Evolutionary conservation across 2,797 vertebrate genomes (phyloP).

Genomic region (Spheniscus humboldti): DNA sequence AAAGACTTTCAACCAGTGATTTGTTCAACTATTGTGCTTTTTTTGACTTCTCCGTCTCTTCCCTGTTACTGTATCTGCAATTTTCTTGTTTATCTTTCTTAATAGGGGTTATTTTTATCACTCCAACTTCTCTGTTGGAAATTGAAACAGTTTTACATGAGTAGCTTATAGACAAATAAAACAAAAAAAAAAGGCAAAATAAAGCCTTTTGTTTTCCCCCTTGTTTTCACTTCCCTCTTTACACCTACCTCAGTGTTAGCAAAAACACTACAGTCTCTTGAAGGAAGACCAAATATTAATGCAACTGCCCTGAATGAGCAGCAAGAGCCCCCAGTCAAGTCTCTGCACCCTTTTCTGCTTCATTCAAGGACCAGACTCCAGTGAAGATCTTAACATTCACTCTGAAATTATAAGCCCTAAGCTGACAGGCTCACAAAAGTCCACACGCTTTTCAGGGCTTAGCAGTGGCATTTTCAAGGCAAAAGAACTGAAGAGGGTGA

Average conservation of each 20-base stretch:
- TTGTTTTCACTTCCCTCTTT: constrained; percentile 13
- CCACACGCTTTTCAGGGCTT: neutral
- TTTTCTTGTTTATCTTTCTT: neutral
- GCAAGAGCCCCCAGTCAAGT: neutral
- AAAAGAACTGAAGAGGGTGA: neutral
- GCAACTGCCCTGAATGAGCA: neutral
- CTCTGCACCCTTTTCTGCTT: neutral
- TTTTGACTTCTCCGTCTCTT: neutral
- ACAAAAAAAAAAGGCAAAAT: neutral
- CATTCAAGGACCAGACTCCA: neutral
- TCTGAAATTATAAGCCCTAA: neutral
- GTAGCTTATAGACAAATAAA: neutral
- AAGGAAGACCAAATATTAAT: neutral
- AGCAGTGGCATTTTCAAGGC: neutral
- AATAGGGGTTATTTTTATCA: neutral
- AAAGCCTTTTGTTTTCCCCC: neutral
- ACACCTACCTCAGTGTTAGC: neutral
- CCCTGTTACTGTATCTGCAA: neutral
- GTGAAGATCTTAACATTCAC: neutral
- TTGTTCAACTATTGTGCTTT: neutral
- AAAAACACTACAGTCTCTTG: neutral
- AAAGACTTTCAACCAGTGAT: neutral
- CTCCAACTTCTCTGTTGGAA: neutral
- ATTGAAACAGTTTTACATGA: neutral
- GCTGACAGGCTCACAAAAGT: neutral